phyloP scores from a whole-genome alignment of 2,888 invertebrate species.

The Iselma pallidipennis region DNA sequence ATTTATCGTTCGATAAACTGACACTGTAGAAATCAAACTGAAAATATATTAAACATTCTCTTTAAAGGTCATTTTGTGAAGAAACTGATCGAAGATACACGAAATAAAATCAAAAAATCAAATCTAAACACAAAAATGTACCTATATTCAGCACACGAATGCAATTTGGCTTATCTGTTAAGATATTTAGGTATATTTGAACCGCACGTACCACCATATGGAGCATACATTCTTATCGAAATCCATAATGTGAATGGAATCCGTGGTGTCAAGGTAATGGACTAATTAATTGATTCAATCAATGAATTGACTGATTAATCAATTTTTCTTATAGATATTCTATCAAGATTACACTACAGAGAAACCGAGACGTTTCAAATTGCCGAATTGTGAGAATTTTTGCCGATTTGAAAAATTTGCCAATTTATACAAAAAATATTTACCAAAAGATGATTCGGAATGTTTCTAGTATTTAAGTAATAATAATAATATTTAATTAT shows the following conservation, averaged over 20 bases:
- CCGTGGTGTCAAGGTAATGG: constrained; percentile 14
- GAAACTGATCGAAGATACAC: constrained; percentile 34
- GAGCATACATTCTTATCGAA: constrained; percentile 20
- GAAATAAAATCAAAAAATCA: constrained; percentile 23
- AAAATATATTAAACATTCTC: too few species aligned
- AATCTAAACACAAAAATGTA: constrained; percentile 32
- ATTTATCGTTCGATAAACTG: too few species aligned
- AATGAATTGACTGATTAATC: neutral
- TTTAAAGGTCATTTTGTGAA: too few species aligned
- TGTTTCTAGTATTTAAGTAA: constrained; percentile 15
- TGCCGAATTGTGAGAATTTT: constrained; percentile 38
- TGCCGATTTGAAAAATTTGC: constrained; percentile 44
- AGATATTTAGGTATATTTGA: constrained; percentile 36
- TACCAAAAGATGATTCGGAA: constrained; percentile 44
- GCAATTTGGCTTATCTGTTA: constrained; percentile 39
- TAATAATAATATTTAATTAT: neutral
- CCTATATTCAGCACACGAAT: constrained; percentile 41
- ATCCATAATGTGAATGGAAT: constrained; percentile 13
- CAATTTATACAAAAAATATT: constrained; percentile 32
- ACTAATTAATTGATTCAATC: neutral
- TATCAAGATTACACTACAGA: constrained; percentile 37
- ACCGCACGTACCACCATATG: constrained; percentile 19
- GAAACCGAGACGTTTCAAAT: constrained; percentile 33
- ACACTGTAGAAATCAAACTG: too few species aligned
- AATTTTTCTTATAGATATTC: constrained; percentile 26